Conservation (phyloP, 2,888 invertebrate species). For the Neoaliturus tenellus region DNA sequence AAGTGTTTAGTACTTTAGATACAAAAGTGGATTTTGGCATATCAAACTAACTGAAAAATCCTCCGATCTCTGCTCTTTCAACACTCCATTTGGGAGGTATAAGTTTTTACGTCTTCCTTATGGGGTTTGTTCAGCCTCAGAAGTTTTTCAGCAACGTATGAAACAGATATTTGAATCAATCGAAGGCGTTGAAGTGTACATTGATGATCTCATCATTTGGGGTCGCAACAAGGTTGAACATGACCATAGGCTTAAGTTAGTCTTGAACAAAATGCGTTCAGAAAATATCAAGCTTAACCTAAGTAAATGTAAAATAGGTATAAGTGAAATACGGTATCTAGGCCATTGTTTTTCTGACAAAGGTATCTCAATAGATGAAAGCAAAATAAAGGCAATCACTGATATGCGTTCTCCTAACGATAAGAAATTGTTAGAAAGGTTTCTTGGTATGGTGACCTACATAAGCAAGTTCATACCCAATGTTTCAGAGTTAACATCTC, state of each 20-base stretch:
- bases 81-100: constrained; percentile 68
- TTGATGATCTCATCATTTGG: constrained; percentile 66
- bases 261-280: constrained; percentile 12
- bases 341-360: constrained; percentile 62
- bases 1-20: constrained; percentile 58
- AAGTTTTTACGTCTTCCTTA: constrained; percentile 64
- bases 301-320: constrained; percentile 60
- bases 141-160: constrained; percentile 67
- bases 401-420: constrained; percentile 49
- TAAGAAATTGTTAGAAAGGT: constrained; percentile 50
- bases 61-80: constrained; percentile 66
- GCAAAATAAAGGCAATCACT: constrained; percentile 58
- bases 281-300: constrained; percentile 62
- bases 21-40: constrained; percentile 61
- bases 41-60: constrained; percentile 61
- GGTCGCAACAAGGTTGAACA: constrained; percentile 62
- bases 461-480: constrained; percentile 59
- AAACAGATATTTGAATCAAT: constrained; percentile 65
- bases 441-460: constrained; percentile 57
- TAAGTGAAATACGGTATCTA: constrained; percentile 63
- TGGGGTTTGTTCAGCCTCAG: constrained; percentile 62
- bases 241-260: constrained; percentile 53
- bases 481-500: constrained; percentile 33
- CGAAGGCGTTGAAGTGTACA: constrained; percentile 58
- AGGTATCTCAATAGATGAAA: constrained; percentile 55